Base-by-base conservation (phyloP, 2,888 invertebrate species). In the Tetrapedia diversipes region DNA sequence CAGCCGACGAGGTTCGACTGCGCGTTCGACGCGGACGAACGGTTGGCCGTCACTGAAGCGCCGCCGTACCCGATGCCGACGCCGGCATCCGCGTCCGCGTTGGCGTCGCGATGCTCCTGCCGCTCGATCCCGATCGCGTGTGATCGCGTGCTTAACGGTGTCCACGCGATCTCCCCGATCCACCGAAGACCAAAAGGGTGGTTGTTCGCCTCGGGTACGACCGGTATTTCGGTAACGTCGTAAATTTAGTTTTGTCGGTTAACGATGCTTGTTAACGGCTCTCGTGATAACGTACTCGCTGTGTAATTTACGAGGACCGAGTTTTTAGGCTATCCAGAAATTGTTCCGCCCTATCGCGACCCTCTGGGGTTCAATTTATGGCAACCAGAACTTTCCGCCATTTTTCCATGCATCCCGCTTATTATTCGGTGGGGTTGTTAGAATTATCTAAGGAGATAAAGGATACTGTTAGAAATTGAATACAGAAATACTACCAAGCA, bases 1-100 rank as follows among this genome's bases (percentile, higher is more conserved):
- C 59, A 49, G 64, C 59, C 76, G 77, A 54, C 81, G 70, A 47
- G 68, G 76, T 80, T 74, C 53, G 77, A 81, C 81, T 64, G 27
- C 87, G 86, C 80, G 88, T 85, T 87, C 86, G 73, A 83, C 78
- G 80, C 86, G 85, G 77, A 83, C 84, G 86, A 80, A 82, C 84
- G 87, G 74, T 83, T 86, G 86, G 88, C 85, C 84, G 87, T 86
- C 82, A 88, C 89, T 88, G 86, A 74, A 88, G 70, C 81, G 71
- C 59, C 72, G 43, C 14, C 43, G 37, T 11, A 19, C 22, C 14
- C 16, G 39, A 47, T 19, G 37, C n/a, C 54, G 41, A 32, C 53
- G 41, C 24, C 57, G 59, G 54, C 67, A 73, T 73, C 19, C 29
- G 75, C 77, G 79, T 39, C 39, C 10, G 68, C 76, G 77, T 79